Evolutionary conservation across 2,113 vertebrate genomes (phyloP).

Genomic region (Calidris pugnax): DNA sequence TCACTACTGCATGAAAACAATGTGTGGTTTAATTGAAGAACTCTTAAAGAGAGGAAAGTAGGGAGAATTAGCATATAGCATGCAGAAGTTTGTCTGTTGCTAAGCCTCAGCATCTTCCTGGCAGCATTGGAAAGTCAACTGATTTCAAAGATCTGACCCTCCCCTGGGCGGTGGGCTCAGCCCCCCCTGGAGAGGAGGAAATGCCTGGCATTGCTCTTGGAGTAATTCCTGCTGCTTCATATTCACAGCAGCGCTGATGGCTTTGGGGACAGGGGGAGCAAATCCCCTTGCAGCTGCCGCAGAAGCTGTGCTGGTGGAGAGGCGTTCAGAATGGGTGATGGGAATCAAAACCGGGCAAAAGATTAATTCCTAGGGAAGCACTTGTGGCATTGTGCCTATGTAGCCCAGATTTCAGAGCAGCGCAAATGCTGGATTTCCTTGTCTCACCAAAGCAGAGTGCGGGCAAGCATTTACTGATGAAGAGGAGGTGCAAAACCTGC

Average conservation of each 20-base stretch:
- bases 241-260: neutral
- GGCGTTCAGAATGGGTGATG: neutral
- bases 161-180: neutral
- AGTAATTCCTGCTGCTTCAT: neutral
- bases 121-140: neutral
- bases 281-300: neutral
- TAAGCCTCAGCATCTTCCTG: neutral
- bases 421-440: neutral
- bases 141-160: conserved; percentile 16
- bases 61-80: conserved; percentile 21
- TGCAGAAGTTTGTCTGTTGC: conserved; percentile 8
- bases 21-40: conserved; percentile 46
- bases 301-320: neutral
- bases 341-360: neutral
- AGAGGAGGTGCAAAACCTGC: neutral
- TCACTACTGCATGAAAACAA: neutral
- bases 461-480: neutral
- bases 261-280: neutral
- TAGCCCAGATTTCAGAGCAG: neutral
- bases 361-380: neutral
- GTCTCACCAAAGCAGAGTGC: neutral
- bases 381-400: neutral
- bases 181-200: neutral
- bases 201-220: neutral
- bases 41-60: conserved; percentile 44